A percentile compares a stretch with the other conserved stretches of the same genome.
phyloP scores from a whole-genome alignment of 2,113 vertebrate species.

The Macquaria australasica region DNA sequence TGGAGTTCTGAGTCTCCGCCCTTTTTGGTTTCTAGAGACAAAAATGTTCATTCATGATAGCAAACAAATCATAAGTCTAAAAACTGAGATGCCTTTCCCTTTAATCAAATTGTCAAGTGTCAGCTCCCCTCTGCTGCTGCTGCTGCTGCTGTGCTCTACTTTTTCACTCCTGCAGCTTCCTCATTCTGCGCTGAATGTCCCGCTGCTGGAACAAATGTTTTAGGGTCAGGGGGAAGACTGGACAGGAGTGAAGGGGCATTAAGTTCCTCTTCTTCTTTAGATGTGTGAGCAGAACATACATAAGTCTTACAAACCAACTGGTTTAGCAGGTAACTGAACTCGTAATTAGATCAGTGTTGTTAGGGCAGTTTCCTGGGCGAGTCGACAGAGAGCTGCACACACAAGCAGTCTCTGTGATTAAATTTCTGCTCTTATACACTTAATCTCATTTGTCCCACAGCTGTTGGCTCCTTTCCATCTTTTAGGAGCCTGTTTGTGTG shows the following conservation, averaged over 20 bases:
- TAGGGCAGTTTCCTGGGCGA: background rate
- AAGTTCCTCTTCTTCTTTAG: background rate
- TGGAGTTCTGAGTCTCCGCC: constrained; percentile 21
- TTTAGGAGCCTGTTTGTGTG: background rate
- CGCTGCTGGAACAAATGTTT: background rate
- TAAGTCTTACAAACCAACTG: constrained; percentile 4
- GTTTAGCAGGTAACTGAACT: constrained; percentile 31
- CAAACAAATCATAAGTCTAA: background rate
- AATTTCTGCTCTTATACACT: constrained; percentile 60
- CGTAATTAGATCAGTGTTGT: background rate
- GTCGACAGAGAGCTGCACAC: constrained; percentile 20
- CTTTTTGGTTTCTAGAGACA: constrained; percentile 13
- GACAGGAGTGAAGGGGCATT: background rate
- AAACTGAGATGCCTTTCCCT: background rate
- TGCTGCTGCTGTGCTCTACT: background rate
- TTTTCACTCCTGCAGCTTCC: background rate
- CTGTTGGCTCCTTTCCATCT: constrained; percentile 38
- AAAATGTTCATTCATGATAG: constrained; percentile 22
- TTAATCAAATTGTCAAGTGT: background rate
- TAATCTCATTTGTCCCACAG: constrained; percentile 68
- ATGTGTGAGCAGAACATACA: background rate
- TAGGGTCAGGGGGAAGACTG: background rate
- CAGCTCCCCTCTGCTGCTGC: constrained; percentile 2
- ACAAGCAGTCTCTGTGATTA: constrained; percentile 45
- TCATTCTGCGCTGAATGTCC: background rate